Evolutionary conservation across 2,888 invertebrate species (phyloP), one percentile per base, ranked within the genome.

Genomic region (Eupithecia subfuscata): DNA sequence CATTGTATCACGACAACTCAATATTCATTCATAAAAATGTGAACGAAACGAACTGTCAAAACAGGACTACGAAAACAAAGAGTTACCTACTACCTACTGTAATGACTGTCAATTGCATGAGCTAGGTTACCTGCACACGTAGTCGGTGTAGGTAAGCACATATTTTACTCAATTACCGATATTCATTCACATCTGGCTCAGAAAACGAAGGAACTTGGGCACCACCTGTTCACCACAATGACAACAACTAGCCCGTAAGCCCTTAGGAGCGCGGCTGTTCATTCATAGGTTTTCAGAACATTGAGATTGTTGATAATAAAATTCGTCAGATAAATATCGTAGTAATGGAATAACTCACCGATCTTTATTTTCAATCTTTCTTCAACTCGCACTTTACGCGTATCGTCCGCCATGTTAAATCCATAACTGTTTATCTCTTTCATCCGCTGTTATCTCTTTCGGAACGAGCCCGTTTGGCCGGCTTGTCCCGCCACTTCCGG

Each of bases 291-390:
- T 73, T 69, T 67, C 30, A 16, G 16, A n/a, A 73, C 12, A 69
- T 64, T 43, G 30, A 48, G 12, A 56, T 56, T n/a, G 18, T 64
- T 34, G 14, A 65, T 64, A 74, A 77, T 75, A 78, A 70, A 45
- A 65, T 68, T 72, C 68, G 78, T 76, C 79, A 71, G 75, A 65
- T 79, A 79, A 78, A 71, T 71, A 81, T 82, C 78, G 81, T 80
- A 75, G 65, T 75, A 79, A 82, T 87, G 88, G 86, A 84, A 87
- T 87, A 92, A 96, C 97, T 95, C 96, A 98, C 98, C 98, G 94
- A 98, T 98, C 97, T 98, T 98, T 92, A 98, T 98, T 96, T 97
- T 98, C 95, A 98, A 96, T 95, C 98, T 97, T 96, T 98, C 98
- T 95, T 98, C 98, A 93, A 97, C 97, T 96, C 98, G 96, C 95